phyloP scores from a whole-genome alignment of 2,113 vertebrate species.

The Lepus americanus region DNA sequence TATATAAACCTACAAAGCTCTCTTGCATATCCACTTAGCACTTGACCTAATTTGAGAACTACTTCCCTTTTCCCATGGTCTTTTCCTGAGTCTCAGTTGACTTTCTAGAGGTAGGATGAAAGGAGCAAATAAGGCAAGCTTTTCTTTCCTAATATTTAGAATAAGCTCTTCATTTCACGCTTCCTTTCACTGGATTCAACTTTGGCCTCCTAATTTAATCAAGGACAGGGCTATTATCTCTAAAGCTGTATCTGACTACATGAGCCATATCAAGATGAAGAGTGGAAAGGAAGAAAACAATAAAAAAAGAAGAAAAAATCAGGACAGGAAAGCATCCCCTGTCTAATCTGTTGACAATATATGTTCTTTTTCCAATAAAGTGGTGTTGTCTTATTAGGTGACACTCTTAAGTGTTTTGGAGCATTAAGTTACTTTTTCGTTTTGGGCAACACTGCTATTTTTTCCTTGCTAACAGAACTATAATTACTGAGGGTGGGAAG shows the following conservation, averaged over 20 bases:
- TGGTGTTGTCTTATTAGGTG: background rate
- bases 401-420: background rate
- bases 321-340: background rate
- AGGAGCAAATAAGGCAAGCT: background rate
- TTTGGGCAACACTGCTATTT: background rate
- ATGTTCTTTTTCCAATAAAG: background rate
- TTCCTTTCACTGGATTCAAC: constrained; percentile 11
- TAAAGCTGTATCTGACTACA: background rate
- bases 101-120: background rate
- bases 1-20: background rate
- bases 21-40: background rate
- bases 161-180: background rate
- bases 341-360: background rate
- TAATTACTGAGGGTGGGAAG: background rate
- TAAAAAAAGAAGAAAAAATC: background rate
- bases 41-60: background rate
- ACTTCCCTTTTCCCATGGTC: background rate
- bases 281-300: background rate
- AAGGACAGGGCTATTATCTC: background rate
- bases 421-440: background rate
- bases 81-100: background rate
- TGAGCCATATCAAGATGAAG: background rate
- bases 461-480: background rate
- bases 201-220: background rate
- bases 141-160: background rate